Percentiles rank a stretch among this genome's conserved stretches.
Conservation (phyloP, 2,888 invertebrate genomes). For the Macrosiphum euphorbiae region DNA sequence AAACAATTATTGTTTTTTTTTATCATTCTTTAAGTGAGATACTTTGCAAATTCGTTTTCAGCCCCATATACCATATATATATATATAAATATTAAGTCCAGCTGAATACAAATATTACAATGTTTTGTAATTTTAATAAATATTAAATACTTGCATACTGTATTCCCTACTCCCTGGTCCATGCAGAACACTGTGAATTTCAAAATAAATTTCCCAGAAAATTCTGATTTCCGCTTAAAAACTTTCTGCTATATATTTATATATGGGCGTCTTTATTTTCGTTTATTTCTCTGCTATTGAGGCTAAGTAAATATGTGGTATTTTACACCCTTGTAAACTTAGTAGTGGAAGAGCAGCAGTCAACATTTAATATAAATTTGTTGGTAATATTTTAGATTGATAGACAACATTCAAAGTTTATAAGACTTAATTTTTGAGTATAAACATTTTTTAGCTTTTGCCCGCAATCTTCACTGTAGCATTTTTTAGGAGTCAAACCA, state of each 20-base stretch:
- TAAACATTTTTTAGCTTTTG: background rate
- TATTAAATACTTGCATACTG: background rate
- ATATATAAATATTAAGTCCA: background rate
- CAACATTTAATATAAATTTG: background rate
- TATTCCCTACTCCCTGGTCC: no score
- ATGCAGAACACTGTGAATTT: background rate
- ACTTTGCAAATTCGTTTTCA: background rate
- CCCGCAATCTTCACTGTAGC: background rate
- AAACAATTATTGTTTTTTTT: no score
- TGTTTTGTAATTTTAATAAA: background rate
- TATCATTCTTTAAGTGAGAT: background rate
- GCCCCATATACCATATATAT: no score
- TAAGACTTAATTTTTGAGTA: background rate
- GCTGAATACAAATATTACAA: background rate
- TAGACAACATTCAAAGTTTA: background rate
- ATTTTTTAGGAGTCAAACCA: background rate
- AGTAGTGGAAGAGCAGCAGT: background rate
- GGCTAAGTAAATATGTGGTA: background rate
- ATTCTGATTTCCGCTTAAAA: background rate
- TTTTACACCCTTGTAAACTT: background rate
- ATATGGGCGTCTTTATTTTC: background rate
- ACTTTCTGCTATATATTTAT: background rate
- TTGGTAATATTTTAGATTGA: background rate
- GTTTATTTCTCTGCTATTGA: background rate
- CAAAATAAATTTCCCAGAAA: background rate